Evolutionary conservation across 2,797 vertebrate species (phyloP), one percentile per base, ranked within the genome.

Genomic region (Brachyalestes nurse): DNA sequence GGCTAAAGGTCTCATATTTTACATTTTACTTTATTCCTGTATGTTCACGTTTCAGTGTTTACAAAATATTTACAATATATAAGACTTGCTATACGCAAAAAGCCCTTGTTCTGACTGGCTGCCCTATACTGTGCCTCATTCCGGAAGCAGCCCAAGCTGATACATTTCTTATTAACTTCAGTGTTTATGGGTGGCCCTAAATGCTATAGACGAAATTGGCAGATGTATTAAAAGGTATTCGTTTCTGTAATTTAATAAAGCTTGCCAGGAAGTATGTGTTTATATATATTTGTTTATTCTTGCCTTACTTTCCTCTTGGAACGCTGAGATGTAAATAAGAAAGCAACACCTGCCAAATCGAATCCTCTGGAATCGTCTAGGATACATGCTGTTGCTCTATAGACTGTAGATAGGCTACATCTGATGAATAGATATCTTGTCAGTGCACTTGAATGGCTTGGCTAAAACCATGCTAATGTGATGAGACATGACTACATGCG

Each of bases 261-360:
- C 49, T 55, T 72, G 49, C 25, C 70, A 10, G 45, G 12, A 51
- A 70, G 8, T 34, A 25, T 7, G 2, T 34, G 25, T n/a, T n/a
- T n/a, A n/a, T n/a, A n/a, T n/a, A n/a, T n/a, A 9, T 14, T 55
- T 12, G 16, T 6, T 34, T 5, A n/a, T 72, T 38, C 1, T 38
- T 47, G 25, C 8, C 28, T 8, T n/a, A 9, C 25, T 7, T 55
- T 34, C 49, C 16, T 19, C 49, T 55, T 38, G 70, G 25, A 38
- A 72, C 57, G 49, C 53, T 72, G 49, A 38, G 49, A 55, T 34
- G 70, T 38, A 72, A 72, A 72, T 72, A 72, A 55, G 49, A 53
- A 55, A 34, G 70, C 70, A 28, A 17, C 16, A 25, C 45, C 14
- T 55, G 70, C 70, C 70, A 72, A 38, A 19, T 38, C 7, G 16